Base-by-base conservation (phyloP, 2,888 invertebrate species). In the Ectemnius continuus region DNA sequence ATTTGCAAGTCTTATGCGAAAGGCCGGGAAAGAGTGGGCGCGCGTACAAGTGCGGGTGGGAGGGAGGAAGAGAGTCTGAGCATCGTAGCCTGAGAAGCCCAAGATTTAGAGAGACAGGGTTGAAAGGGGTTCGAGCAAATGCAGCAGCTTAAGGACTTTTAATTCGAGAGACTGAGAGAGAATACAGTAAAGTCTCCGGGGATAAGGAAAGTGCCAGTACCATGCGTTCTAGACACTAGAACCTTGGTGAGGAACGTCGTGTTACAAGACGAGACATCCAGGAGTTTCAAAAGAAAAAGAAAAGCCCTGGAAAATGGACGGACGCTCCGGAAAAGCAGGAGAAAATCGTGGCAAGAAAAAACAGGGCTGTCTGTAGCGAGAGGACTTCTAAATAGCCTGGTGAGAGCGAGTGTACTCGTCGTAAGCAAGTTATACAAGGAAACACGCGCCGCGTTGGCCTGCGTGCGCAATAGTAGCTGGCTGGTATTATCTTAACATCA, bases 1-100 rank as follows among this genome's bases (percentile, higher is more conserved):
- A 85, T 86, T 86, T 86, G 82, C 84, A 84, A 85, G 84, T 85
- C 83, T 82, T 82, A 82, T 82, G 79, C 81, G 81, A 76, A 67
- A 61, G 67, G 56, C n/a, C 47, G 66, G 69, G 64, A 52, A 62
- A 57, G 64, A 71, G 52, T 65, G 63, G 56, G 11, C 8, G 63
- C 60, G 23, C 23, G 23, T 23, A 23, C 23, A 23, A 23, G 23
- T 23, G 23, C 23, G 23, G 23, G 23, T 23, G 23, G 23, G 63
- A 52, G 11, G 45, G 18, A 52, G 59, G 58, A 28, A 36, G 61
- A 36, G n/a, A 20, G 20, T 14, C 11, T 2, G 48, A 52, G 45
- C 20, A 36, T 36, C 36, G 72, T 63, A 66, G 63, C 59, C 71
- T 28, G 18, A 36, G 11, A 48, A 57, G 18, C 13, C 5, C 20